Evolutionary conservation across 2,113 vertebrate genomes (phyloP).

Genomic region (Toxostoma redivivum): DNA sequence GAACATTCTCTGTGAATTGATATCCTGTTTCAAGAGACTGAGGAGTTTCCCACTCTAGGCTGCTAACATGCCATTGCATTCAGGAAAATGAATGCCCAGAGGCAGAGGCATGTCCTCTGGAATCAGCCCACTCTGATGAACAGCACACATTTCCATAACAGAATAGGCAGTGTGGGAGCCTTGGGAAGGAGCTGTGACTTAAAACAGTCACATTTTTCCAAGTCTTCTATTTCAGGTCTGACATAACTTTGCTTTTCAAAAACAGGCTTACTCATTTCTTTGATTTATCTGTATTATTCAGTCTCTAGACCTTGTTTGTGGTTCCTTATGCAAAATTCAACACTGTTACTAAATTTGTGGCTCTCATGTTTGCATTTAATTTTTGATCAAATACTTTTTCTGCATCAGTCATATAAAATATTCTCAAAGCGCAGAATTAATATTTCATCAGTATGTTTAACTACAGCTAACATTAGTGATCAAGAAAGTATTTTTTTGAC

Average conservation of each 20-base stretch:
- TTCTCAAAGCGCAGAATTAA: background rate
- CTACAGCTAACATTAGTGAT: background rate
- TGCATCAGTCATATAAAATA: background rate
- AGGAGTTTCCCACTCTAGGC: background rate
- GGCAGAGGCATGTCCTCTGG: background rate
- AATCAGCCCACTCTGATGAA: background rate
- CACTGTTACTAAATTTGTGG: constrained; percentile 4
- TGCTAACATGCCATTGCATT: background rate
- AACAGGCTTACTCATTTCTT: background rate
- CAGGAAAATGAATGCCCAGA: background rate
- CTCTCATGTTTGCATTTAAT: background rate
- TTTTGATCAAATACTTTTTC: background rate
- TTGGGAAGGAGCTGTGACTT: background rate
- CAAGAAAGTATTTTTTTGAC: background rate
- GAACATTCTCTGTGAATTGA: background rate
- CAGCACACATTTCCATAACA: background rate
- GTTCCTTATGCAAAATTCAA: constrained; percentile 35
- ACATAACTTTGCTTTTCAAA: background rate
- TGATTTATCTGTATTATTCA: background rate
- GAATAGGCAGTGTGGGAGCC: background rate
- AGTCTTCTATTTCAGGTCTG: background rate
- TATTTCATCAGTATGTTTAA: background rate
- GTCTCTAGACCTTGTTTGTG: background rate
- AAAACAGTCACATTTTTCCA: background rate
- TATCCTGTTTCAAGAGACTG: background rate